Conservation (phyloP, 2,113 vertebrate species). For the Mandrillus leucophaeus region DNA sequence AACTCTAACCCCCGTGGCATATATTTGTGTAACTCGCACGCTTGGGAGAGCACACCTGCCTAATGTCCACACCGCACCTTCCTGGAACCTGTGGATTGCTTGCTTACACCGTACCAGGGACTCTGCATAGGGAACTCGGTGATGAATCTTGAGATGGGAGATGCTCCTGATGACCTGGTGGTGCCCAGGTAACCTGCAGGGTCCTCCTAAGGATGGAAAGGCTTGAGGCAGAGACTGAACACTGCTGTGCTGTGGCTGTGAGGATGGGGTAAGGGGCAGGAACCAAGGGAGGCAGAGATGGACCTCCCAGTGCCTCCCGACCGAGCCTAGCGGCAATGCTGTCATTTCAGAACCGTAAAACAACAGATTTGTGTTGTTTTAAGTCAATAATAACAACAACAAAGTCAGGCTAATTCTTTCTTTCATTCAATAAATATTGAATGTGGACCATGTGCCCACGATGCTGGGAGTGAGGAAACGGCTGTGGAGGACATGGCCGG, state of each 20-base stretch:
- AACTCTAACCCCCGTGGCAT: no score
- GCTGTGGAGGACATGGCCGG: not conserved
- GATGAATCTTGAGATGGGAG: not conserved
- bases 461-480: not conserved
- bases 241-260: not conserved
- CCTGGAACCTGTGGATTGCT: no score
- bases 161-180: fast-evolving
- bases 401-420: not conserved
- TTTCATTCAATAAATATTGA: not conserved
- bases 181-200: not conserved
- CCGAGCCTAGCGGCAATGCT: not conserved
- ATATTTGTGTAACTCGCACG: no score
- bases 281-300: not conserved
- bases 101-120: no score
- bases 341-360: not conserved
- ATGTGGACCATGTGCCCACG: not conserved
- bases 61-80: no score
- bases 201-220: not conserved
- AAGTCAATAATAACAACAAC: not conserved
- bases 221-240: not conserved
- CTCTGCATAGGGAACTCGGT: not conserved
- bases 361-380: not conserved
- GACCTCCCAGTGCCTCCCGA: not conserved
- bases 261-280: not conserved
- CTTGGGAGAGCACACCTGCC: no score